phyloP scores from a whole-genome alignment of 2,888 invertebrate species.

The Tineola bisselliella region DNA sequence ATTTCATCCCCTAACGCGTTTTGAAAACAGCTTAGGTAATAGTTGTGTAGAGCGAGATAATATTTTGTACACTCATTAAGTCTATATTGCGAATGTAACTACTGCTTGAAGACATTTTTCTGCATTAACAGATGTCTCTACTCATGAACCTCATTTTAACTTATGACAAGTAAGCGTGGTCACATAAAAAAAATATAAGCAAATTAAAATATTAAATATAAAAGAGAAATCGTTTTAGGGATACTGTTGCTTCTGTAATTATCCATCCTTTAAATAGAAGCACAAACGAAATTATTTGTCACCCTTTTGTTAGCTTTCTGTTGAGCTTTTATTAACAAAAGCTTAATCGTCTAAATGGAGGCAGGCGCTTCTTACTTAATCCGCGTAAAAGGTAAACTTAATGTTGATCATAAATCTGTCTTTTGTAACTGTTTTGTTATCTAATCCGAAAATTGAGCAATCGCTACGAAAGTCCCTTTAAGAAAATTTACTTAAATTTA shows the following conservation, averaged over 20 bases:
- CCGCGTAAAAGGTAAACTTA: slow-evolving; percentile 44
- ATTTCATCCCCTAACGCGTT: no score
- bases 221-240: neutral
- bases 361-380: slow-evolving; percentile 38
- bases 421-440: slow-evolving; percentile 20
- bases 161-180: no score
- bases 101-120: no score
- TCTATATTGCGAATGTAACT: no score
- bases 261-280: neutral
- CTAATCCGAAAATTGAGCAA: slow-evolving; percentile 10
- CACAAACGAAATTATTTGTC: slow-evolving; percentile 9
- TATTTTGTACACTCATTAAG: no score
- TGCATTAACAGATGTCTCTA: no score
- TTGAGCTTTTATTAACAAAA: slow-evolving; percentile 50
- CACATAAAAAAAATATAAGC: no score
- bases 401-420: slow-evolving; percentile 39
- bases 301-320: slow-evolving; percentile 43
- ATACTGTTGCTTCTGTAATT: neutral
- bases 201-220: neutral
- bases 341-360: slow-evolving; percentile 55
- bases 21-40: no score
- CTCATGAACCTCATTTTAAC: no score
- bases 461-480: neutral
- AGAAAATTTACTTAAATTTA: no score
- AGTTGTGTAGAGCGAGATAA: no score